Base-by-base conservation (phyloP, 2,113 vertebrate species). In the Elachura formosa region DNA sequence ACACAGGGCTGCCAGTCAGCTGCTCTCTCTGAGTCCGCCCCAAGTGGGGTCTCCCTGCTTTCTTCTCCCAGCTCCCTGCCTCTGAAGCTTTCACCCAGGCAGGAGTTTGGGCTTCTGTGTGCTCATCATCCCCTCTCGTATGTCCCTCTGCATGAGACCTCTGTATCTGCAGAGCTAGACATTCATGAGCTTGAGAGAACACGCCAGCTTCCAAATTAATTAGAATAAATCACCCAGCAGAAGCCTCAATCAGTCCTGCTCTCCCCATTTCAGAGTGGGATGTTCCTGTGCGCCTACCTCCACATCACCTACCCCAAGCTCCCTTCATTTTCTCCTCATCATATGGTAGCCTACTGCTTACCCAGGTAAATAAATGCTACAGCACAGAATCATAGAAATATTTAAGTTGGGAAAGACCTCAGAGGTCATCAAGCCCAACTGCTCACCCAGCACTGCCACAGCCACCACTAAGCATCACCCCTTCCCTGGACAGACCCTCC, bases 21-120 rank as follows among this genome's bases (percentile, higher is more conserved):
- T 16, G 5, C 1, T 0, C 26, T 36, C 8, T 66, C 45, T 1
- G 6, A 34, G n/a, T 19, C 6, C 21, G 40, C 20, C 68, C 54
- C 0, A 0, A 1, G 12, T 58, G 41, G 25, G 82, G 22, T 24
- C 19, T 68, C 81, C 13, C 1, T 0, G 46, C 48, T 62, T 75
- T 55, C 66, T 26, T 31, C 25, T 89, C 25, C 61, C 5, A 25
- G 74, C 24, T 87, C n/a, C 43, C 52, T 81, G 33, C 19, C 48
- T 68, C 71, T 25, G 63, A 41, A 90, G 36, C 56, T 75, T 43
- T 67, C 62, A 81, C 19, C 12, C 31, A 36, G 79, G 46, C 33
- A 74, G 69, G 51, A 79, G 1, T 2, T 61, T 51, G 75, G 56
- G 69, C 22, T 87, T 38, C 31, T 77, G 6, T 18, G 28, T 45